These are phyloP conservation scores for Taurulus bubalis DNA, from an alignment of 2,113 vertebrate species.

Conservation along the genomic window DNA sequence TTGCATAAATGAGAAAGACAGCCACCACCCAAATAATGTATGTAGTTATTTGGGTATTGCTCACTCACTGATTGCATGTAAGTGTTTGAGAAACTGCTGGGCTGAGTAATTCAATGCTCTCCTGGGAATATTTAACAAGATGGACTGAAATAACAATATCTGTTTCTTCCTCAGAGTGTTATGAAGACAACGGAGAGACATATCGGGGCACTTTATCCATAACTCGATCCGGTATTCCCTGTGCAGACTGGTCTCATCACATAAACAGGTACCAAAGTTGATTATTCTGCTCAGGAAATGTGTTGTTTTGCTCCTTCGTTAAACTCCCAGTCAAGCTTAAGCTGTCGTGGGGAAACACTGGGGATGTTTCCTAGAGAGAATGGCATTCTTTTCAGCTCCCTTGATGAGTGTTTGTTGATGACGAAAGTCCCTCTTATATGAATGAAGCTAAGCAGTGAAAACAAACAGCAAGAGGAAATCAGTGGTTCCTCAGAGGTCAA, in stretches of 20 bases:
- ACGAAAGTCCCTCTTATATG: conserved; percentile 67
- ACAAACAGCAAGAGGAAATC: conserved; percentile 76
- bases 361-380: conserved; percentile 36
- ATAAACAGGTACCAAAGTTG: conserved; percentile 78
- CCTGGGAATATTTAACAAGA: conserved; percentile 8
- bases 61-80: conserved; percentile 20
- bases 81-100: conserved; percentile 36
- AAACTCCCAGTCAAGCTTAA: neutral
- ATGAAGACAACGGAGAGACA: conserved; percentile 89
- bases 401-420: conserved; percentile 68
- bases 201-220: conserved; percentile 92
- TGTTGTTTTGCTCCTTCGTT: neutral
- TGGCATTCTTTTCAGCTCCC: conserved; percentile 49
- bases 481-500: conserved; percentile 71
- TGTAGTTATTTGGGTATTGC: neutral
- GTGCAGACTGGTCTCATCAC: conserved; percentile 91
- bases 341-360: neutral
- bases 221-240: conserved; percentile 93
- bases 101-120: conserved; percentile 1
- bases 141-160: conserved; percentile 38
- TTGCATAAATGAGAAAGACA: conserved; percentile 41
- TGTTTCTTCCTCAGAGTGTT: conserved; percentile 88
- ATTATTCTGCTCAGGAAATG: neutral
- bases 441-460: conserved; percentile 71
- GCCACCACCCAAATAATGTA: conserved; percentile 20